Percentiles rank a stretch among this genome's conserved stretches.
phyloP scores from a whole-genome alignment of 2,113 vertebrate species.

The Oncorhynchus clarkii region DNA sequence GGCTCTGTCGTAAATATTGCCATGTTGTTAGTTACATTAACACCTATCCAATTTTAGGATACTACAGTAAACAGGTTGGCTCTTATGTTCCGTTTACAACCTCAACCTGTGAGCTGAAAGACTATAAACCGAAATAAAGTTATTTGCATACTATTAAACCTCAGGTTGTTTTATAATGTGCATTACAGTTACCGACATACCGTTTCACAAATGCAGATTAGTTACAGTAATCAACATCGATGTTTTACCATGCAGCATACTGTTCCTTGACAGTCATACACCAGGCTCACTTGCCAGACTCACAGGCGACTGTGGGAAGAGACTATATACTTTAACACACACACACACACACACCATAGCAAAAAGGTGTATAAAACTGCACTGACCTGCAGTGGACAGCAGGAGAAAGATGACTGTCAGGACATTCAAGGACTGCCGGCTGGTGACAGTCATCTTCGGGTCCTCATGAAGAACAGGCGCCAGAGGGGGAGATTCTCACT shows the following conservation, averaged over 20 bases:
- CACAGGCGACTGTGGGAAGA: no score
- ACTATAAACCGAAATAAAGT: not conserved
- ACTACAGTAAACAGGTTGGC: slow-evolving; percentile 38
- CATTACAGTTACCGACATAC: not conserved
- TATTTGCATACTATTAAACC: no score
- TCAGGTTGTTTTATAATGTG: not conserved
- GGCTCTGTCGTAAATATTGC: slow-evolving; percentile 19
- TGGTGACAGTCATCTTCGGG: slow-evolving; percentile 94
- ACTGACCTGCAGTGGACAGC: slow-evolving; percentile 88
- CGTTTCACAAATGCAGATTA: no score
- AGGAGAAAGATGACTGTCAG: slow-evolving; percentile 84
- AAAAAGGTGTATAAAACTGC: not conserved
- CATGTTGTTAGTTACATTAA: slow-evolving; percentile 56
- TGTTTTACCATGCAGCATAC: no score
- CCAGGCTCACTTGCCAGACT: no score
- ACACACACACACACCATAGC: not conserved
- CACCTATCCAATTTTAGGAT: slow-evolving; percentile 45
- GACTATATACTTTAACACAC: no score
- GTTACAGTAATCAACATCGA: no score
- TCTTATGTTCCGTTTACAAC: slow-evolving; percentile 33
- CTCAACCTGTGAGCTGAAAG: slow-evolving; percentile 28
- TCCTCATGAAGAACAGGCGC: slow-evolving; percentile 78
- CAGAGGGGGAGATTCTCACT: slow-evolving; percentile 23
- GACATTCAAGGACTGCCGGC: slow-evolving; percentile 85
- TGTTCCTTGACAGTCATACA: no score